These are phyloP conservation scores for Trichoplusia ni DNA, from an alignment of 1,140 invertebrate genomes.

Conservation along the genomic window DNA sequence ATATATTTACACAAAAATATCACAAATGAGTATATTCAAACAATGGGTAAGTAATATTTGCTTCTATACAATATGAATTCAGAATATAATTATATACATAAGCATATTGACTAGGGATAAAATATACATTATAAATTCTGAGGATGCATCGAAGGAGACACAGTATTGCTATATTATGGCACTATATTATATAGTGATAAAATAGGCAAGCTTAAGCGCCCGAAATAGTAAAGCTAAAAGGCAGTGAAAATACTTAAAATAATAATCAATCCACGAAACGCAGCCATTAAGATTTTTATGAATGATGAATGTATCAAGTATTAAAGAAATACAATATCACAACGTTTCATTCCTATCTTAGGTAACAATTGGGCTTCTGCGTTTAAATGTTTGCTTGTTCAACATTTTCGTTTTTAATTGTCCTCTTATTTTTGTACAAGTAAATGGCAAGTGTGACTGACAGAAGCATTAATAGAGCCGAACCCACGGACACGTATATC, in stretches of 20 bases:
- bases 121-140: constrained; percentile 40
- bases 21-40: constrained; percentile 65
- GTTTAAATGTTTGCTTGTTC: constrained; percentile 22
- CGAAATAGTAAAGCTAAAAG: constrained; percentile 57
- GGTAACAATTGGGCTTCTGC: constrained; percentile 39
- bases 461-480: constrained; percentile 45
- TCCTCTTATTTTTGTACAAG: constrained; percentile 49
- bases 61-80: constrained; percentile 28
- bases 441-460: constrained; percentile 52
- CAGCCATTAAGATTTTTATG: constrained; percentile 33
- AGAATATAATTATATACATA: constrained; percentile 35
- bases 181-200: constrained; percentile 68
- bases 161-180: constrained; percentile 53
- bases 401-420: constrained; percentile 17
- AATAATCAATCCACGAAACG: constrained; percentile 29
- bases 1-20: constrained; percentile 73
- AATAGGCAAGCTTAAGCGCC: constrained; percentile 58
- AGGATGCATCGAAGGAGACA: constrained; percentile 36
- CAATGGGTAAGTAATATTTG: constrained; percentile 35
- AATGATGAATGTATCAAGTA: constrained; percentile 26
- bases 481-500: constrained; percentile 53
- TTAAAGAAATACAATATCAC: constrained; percentile 49
- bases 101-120: constrained; percentile 57
- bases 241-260: constrained; percentile 53
- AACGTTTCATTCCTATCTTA: constrained; percentile 29